Evolutionary conservation across 1,140 invertebrate genomes (phyloP), one percentile per base, ranked within the genome.

Genomic region (Neocloeon triangulifer): DNA sequence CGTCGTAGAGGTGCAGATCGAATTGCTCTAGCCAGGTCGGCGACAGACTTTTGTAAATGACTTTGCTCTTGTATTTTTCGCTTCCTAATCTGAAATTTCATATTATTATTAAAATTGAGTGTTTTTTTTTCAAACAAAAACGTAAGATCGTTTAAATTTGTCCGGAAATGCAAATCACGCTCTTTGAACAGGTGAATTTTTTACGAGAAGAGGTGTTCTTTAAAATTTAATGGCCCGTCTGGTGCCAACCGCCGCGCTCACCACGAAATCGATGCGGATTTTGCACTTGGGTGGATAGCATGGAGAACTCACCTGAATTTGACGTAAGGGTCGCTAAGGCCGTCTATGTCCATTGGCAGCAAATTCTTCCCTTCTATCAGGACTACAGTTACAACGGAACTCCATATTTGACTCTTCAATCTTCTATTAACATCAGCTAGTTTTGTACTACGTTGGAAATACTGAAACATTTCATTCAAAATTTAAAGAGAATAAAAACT

Each of bases 41-140:
- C 52, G 72, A 77, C 20, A 80, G 51, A 0, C 77, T 76, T 48
- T 82, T 76, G 58, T 73, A 74, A 17, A 74, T 62, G 35, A 88
- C 80, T 58, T 95, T 91, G 49, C 84, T 94, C 59, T 96, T 95
- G 59, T 91, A 96, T 56, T 96, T 96, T 60, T 98, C 92, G 46
- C 79, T 85, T 37, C 88, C 89, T 47, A 98, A 67, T 51, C 82
- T 86, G 45, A 19, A 55, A 52, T 35, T n/a, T n/a, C n/a, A n/a
- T n/a, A n/a, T n/a, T n/a, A n/a, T n/a, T n/a, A n/a, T n/a, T n/a
- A n/a, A n/a, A n/a, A 29, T 7, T 29, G 27, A 29, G 7, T 29
- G n/a, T n/a, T n/a, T n/a, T n/a, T n/a, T n/a, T n/a, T n/a, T n/a
- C n/a, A n/a, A n/a, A n/a, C n/a, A n/a, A n/a, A n/a, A n/a, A n/a